Percentiles rank a stretch among this genome's conserved stretches.
phyloP scores from a whole-genome alignment of 2,113 vertebrate genomes.

The Chamaetylas fuelleborni region DNA sequence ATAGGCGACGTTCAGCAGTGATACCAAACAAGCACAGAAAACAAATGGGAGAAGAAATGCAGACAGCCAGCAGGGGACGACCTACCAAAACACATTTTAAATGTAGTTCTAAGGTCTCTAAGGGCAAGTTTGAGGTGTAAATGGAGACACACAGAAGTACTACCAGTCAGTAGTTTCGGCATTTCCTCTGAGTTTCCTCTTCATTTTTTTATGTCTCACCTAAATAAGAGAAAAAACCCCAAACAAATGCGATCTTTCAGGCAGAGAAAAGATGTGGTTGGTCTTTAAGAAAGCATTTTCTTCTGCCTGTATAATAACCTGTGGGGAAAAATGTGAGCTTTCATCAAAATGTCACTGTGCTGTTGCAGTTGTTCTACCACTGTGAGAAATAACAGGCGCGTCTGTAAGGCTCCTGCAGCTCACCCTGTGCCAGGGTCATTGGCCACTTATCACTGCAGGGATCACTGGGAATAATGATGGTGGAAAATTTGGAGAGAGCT shows the following conservation, averaged over 20 bases:
- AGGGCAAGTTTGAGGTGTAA: neutral
- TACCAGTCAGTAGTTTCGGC: neutral
- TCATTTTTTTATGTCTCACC: neutral
- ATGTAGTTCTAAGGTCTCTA: neutral
- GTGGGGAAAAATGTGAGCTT: slow-evolving; percentile 31
- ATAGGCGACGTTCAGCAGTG: neutral
- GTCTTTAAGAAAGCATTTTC: slow-evolving; percentile 29
- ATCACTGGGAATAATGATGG: neutral
- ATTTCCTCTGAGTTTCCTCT: neutral
- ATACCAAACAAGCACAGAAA: neutral
- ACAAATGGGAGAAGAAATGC: neutral
- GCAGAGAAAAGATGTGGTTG: neutral
- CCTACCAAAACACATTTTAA: neutral
- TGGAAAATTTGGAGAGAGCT: neutral
- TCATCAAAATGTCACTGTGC: slow-evolving; percentile 52
- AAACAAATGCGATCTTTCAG: slow-evolving; percentile 18
- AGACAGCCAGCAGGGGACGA: neutral
- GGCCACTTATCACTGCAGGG: slow-evolving; percentile 43
- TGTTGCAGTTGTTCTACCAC: slow-evolving; percentile 4
- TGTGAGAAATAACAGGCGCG: slow-evolving; percentile 7
- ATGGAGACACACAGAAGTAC: neutral
- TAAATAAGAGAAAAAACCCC: neutral
- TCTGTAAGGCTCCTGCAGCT: neutral
- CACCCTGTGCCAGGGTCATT: neutral
- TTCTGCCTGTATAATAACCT: slow-evolving; percentile 5